Evolutionary conservation across 2,797 vertebrate species (phyloP).

Genomic region (Cygnus olor): DNA sequence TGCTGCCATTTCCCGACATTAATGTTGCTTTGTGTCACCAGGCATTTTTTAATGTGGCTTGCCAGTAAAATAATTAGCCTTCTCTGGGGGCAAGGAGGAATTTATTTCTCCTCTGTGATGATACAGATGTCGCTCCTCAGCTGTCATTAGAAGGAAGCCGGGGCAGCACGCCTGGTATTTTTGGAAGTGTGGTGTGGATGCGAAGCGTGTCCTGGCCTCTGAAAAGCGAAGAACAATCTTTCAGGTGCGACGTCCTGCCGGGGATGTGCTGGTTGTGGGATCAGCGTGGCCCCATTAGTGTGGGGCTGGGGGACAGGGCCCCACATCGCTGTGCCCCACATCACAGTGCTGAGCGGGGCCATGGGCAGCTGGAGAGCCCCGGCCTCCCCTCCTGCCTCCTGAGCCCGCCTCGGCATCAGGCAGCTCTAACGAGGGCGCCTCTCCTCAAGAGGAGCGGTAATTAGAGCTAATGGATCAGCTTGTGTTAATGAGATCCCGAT

Average conservation of each 20-base stretch:
- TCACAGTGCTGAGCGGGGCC: too few species aligned
- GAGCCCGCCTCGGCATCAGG: not conserved
- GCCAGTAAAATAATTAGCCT: slow-evolving; percentile 57
- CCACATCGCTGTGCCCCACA: not conserved
- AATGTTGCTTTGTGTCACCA: slow-evolving; percentile 57
- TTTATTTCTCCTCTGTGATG: slow-evolving; percentile 55
- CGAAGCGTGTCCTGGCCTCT: not conserved
- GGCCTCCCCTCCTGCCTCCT: too few species aligned
- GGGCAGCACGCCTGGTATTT: not conserved
- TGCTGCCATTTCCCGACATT: slow-evolving; percentile 24
- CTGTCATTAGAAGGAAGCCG: slow-evolving; percentile 39
- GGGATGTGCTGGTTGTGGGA: not conserved
- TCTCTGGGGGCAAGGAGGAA: slow-evolving; percentile 25
- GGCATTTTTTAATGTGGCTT: slow-evolving; percentile 50
- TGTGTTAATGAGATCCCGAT: not conserved
- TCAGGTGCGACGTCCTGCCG: accelerated
- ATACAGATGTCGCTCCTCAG: slow-evolving; percentile 48
- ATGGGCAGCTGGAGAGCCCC: too few species aligned
- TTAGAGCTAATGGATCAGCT: slow-evolving; percentile 43
- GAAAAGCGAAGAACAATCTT: not conserved
- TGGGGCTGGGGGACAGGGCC: not conserved
- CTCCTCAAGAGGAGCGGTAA: slow-evolving; percentile 31
- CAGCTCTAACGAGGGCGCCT: slow-evolving; percentile 38
- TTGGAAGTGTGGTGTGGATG: not conserved
- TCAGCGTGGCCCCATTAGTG: not conserved